Conservation (phyloP, 2,113 vertebrate species). For the Paradoxurus hermaphroditus region DNA sequence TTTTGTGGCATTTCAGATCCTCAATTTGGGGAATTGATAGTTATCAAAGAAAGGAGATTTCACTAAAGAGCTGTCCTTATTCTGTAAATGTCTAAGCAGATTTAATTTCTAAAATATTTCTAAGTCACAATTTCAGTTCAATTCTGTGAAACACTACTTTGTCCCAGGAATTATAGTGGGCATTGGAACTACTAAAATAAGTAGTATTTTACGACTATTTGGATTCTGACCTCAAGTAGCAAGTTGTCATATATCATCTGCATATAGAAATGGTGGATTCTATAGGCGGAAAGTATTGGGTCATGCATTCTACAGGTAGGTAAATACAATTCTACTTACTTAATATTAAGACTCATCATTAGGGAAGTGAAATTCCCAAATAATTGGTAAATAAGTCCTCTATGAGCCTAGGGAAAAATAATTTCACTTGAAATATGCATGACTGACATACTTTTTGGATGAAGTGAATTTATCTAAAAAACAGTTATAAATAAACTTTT, state of each 20-base stretch:
- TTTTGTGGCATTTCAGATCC: background rate
- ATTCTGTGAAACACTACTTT: background rate
- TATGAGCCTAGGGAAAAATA: background rate
- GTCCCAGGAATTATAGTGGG: background rate
- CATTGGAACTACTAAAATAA: background rate
- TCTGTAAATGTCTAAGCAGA: background rate
- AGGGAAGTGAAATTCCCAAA: background rate
- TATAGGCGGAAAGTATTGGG: background rate
- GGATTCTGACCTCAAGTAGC: background rate
- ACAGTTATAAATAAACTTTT: background rate
- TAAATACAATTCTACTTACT: background rate
- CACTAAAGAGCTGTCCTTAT: background rate
- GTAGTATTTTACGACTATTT: too few relatives aligned
- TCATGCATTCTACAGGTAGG: background rate
- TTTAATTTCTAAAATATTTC: background rate
- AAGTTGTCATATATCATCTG: background rate
- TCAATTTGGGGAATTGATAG: background rate
- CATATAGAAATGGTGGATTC: background rate
- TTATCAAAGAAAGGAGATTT: background rate
- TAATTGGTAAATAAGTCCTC: background rate
- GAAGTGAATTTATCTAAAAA: background rate
- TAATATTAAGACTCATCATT: background rate
- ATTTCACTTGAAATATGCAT: background rate
- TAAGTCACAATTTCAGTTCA: background rate
- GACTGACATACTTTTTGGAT: background rate